Conservation (phyloP, 1,140 invertebrate genomes). For the Paralvinella palmiformis region DNA sequence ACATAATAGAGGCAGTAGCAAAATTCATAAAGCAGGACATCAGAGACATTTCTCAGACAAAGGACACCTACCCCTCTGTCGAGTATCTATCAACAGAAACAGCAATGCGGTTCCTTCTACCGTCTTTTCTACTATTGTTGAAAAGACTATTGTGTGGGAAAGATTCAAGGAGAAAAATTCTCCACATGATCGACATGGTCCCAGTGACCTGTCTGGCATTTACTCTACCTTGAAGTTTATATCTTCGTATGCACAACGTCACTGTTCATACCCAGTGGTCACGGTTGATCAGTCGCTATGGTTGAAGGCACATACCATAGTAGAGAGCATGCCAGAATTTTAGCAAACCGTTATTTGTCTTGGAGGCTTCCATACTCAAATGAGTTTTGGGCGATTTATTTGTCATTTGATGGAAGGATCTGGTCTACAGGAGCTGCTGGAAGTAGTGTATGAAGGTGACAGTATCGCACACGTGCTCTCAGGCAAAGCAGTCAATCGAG, state of each 20-base stretch:
- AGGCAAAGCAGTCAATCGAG: constrained; percentile 8
- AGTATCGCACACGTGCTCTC: too few relatives aligned
- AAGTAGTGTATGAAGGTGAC: background rate
- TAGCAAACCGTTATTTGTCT: constrained; percentile 14
- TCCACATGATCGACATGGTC: constrained; percentile 34
- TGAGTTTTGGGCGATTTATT: constrained; percentile 34
- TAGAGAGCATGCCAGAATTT: constrained; percentile 12
- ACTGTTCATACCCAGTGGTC: constrained; percentile 22
- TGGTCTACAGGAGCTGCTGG: constrained; percentile 37
- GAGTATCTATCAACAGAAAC: too few relatives aligned
- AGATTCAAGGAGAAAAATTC: too few relatives aligned
- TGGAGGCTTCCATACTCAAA: constrained; percentile 24
- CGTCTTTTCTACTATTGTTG: too few relatives aligned
- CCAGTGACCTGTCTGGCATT: constrained; percentile 28
- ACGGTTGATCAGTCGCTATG: constrained; percentile 38
- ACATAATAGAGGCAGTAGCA: too few relatives aligned
- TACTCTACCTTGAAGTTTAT: constrained; percentile 33
- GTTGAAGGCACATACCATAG: constrained; percentile 26
- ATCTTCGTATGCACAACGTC: constrained; percentile 16
- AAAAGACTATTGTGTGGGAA: too few relatives aligned
- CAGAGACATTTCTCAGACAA: too few relatives aligned
- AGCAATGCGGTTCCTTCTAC: too few relatives aligned
- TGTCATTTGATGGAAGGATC: constrained; percentile 43
- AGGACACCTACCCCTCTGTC: too few relatives aligned
- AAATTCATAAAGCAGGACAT: too few relatives aligned